A percentile compares a stretch with the other conserved stretches of the same genome.
phyloP scores from a whole-genome alignment of 2,113 vertebrate species.

The Rhinoptilus africanus region DNA sequence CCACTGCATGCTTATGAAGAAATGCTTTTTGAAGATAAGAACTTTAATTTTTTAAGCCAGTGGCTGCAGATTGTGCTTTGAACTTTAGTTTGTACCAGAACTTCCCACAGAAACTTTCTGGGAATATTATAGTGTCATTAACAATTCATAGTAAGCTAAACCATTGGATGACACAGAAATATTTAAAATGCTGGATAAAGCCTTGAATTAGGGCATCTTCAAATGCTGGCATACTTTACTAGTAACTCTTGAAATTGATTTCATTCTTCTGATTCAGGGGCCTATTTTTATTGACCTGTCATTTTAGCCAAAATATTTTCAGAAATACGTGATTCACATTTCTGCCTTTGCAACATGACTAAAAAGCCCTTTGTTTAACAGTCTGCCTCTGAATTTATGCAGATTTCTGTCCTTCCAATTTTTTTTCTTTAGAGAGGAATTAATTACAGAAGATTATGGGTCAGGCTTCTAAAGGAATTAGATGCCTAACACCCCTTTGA shows the following conservation, averaged over 20 bases:
- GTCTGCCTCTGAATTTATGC: not conserved
- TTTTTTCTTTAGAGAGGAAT: not conserved
- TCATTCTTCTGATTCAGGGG: not conserved
- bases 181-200: not conserved
- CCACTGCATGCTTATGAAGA: not conserved
- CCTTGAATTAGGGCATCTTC: not conserved
- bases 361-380: not conserved
- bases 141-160: not conserved
- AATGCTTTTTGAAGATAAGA: not conserved
- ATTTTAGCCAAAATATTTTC: not conserved
- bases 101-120: not conserved
- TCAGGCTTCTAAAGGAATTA: not conserved
- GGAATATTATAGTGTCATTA: not conserved
- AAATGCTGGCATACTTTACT: not conserved
- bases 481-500: not conserved
- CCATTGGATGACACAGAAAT: not conserved
- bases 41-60: not conserved
- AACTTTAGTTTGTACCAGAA: not conserved
- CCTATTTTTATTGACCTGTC: not conserved
- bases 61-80: not conserved
- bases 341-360: not conserved
- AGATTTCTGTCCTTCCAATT: not conserved
- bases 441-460: conserved; percentile 7
- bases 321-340: not conserved
- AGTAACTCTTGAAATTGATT: not conserved